Evolutionary conservation across 2,113 vertebrate species (phyloP), one percentile per base, ranked within the genome.

Genomic region (Cyphomyrus discorhynchus): DNA sequence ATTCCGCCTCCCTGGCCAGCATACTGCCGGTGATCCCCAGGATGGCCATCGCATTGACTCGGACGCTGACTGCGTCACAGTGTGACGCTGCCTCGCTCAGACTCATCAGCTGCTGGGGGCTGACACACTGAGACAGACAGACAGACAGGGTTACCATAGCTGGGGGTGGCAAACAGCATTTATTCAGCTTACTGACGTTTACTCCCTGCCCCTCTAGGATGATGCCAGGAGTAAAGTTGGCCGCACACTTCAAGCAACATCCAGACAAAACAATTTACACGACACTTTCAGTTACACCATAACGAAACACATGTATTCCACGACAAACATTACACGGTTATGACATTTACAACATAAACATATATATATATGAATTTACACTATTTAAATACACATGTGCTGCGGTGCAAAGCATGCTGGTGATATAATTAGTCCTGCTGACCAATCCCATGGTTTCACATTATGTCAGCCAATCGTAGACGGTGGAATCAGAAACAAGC

Each of bases 21-120:
- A 97, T 96, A 1, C 98, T 98, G 92, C 98, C 98, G 19, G 97
- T 98, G 93, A 99, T 98, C 86, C 98, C 98, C 90, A 98, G 95
- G 91, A 99, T 98, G 93, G 98, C 97, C 47, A 99, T 96, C 0
- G 96, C 94, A 0, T 99, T 99, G 91, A 99, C 97, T 93, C 97
- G 95, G 35, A 98, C 96, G 1, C 97, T 96, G 49, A 95, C 87
- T 13, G 97, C 96, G 47, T 95, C 95, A 86, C 97, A 98, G 52
- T 92, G 95, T 83, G 97, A 93, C 46, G 96, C 96, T 11, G 96
- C 96, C 92, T 97, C 96, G 92, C 97, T 97, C 21, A 99, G 94
- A 11, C 94, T 94, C 96, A 99, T 93, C 5, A 99, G 94, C 94
- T 99, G 98, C 91, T 98, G 96, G 0, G 97, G 96, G 91, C 95